phyloP scores from a whole-genome alignment of 2,113 vertebrate species.

The Microcebus tavaratra region DNA sequence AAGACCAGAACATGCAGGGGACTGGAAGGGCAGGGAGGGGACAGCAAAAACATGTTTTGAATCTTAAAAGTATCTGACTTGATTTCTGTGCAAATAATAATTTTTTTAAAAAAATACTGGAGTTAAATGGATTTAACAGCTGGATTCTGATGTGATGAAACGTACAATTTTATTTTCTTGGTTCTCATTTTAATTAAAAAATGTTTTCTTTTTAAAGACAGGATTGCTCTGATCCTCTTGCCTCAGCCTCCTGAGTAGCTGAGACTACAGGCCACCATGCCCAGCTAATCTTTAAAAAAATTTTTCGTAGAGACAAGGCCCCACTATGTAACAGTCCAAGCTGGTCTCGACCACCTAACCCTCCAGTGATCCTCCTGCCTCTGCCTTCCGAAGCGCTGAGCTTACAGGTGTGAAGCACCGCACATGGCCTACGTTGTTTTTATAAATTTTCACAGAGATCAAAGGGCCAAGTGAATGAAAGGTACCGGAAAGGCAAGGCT shows the following conservation, averaged over 20 bases:
- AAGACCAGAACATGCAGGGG: neutral
- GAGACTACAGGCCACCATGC: too few relatives aligned
- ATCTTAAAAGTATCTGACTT: neutral
- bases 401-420: too few relatives aligned
- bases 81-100: neutral
- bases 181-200: neutral
- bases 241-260: too few relatives aligned
- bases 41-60: neutral
- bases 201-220: too few relatives aligned
- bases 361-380: too few relatives aligned
- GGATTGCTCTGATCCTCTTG: too few relatives aligned
- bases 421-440: neutral
- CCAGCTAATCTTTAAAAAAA: too few relatives aligned
- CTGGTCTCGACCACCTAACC: too few relatives aligned
- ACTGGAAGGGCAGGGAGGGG: neutral
- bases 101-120: neutral
- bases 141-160: neutral
- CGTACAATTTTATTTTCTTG: neutral
- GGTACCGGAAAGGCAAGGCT: neutral
- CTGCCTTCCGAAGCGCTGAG: too few relatives aligned
- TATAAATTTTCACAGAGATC: neutral
- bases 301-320: too few relatives aligned
- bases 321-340: too few relatives aligned
- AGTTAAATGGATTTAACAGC: neutral
- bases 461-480: slow-evolving; percentile 7